A percentile compares a stretch with the other conserved stretches of the same genome.
Conservation (phyloP, 2,888 invertebrate species). For the Linnaemya tessellans region DNA sequence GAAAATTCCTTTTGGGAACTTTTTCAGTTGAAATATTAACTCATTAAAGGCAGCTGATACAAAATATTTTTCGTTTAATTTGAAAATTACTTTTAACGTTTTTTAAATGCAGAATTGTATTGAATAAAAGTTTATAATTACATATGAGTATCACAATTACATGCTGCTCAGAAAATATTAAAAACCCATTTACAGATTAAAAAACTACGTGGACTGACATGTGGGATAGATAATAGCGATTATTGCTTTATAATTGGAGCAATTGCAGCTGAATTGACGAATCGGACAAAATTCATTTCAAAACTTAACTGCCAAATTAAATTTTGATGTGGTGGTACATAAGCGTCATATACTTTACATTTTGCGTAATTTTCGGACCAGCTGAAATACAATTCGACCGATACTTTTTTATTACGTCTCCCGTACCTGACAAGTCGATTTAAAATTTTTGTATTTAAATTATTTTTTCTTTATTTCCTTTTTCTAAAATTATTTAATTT, state of each 20-base stretch:
- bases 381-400: too few relatives aligned
- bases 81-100: background rate
- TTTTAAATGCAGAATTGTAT: background rate
- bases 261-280: slow-evolving; percentile 13
- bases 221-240: background rate
- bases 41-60: slow-evolving; percentile 44
- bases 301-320: too few relatives aligned
- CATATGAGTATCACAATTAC: slow-evolving; percentile 37
- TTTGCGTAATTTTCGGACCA: too few relatives aligned
- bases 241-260: background rate
- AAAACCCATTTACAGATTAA: slow-evolving; percentile 39
- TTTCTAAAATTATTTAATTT: too few relatives aligned
- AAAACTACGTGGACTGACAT: slow-evolving; percentile 13
- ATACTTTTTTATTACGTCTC: too few relatives aligned
- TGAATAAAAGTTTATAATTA: slow-evolving; percentile 51
- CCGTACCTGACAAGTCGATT: too few relatives aligned
- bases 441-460: too few relatives aligned
- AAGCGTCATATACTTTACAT: too few relatives aligned
- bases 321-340: too few relatives aligned
- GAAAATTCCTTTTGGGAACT: slow-evolving; percentile 20
- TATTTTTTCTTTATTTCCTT: too few relatives aligned
- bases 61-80: slow-evolving; percentile 25
- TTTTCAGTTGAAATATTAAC: background rate
- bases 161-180: slow-evolving; percentile 39
- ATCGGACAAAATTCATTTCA: too few relatives aligned